Evolutionary conservation across 2,113 vertebrate genomes (phyloP).

Genomic region (Hemichromis elongatus): DNA sequence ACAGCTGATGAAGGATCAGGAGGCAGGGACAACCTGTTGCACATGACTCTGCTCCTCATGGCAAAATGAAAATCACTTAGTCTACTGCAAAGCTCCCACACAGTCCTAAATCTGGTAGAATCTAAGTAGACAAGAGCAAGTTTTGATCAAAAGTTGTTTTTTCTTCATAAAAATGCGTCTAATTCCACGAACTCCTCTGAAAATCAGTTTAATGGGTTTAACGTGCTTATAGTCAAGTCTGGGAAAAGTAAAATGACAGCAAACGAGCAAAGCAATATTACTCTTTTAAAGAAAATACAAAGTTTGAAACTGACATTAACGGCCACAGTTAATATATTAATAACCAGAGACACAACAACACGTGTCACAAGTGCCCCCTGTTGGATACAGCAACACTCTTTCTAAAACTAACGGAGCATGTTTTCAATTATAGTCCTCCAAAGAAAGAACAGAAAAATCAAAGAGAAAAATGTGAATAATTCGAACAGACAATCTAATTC

Average conservation of each 20-base stretch:
- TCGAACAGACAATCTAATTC: background rate
- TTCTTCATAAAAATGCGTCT: background rate
- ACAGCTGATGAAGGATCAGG: background rate
- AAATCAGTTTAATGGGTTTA: background rate
- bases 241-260: background rate
- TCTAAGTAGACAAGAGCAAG: background rate
- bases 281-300: background rate
- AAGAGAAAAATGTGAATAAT: background rate
- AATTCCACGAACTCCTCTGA: background rate
- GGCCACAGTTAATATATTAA: background rate
- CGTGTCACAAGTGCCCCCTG: constrained; percentile 59
- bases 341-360: background rate
- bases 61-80: background rate
- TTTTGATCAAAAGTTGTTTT: background rate
- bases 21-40: background rate
- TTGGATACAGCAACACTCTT: constrained; percentile 11
- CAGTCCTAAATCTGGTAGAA: background rate
- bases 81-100: background rate
- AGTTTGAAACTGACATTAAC: background rate
- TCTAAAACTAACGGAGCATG: background rate
- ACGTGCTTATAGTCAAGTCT: background rate
- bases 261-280: background rate
- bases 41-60: background rate
- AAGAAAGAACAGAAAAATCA: background rate
- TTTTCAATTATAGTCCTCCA: constrained; percentile 4